These are phyloP conservation scores for Potamilus streckersoni DNA, from an alignment of 1,140 invertebrate species.

Conservation along the genomic window DNA sequence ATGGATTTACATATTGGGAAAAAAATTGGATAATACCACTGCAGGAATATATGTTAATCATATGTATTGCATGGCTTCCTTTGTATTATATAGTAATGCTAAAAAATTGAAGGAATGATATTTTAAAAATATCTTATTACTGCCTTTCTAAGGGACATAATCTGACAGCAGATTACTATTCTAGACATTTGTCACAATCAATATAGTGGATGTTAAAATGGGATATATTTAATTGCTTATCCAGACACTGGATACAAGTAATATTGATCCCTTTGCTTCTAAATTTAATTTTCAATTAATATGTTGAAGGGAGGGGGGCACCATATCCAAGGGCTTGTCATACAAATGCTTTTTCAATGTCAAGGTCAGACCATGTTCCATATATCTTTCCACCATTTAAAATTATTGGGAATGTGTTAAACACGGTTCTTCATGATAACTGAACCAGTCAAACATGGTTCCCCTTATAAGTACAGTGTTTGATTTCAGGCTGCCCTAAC, in stretches of 20 bases:
- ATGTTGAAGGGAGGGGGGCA: neutral
- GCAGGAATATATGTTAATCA: neutral
- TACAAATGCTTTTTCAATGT: neutral
- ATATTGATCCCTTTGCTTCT: neutral
- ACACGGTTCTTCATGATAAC: neutral
- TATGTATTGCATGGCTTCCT: neutral
- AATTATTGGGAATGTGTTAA: neutral
- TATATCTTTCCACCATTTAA: neutral
- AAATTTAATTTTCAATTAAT: neutral
- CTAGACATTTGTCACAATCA: constrained; percentile 6
- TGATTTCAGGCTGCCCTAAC: constrained; percentile 12
- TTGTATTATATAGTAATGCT: neutral
- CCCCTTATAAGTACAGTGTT: constrained; percentile 6
- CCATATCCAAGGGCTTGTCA: neutral
- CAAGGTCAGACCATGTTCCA: neutral
- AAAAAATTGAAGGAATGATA: neutral
- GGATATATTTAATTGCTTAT: constrained; percentile 2
- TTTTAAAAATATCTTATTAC: neutral
- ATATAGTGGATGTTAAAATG: constrained; percentile 13
- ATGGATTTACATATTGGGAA: neutral
- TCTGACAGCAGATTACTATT: neutral
- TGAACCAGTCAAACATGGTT: constrained; percentile 21
- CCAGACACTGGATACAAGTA: constrained; percentile 8
- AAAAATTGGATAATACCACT: constrained; percentile 5
- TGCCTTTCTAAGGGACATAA: neutral